Percentiles rank a stretch among this genome's conserved stretches.
Evolutionary conservation across 1,140 invertebrate genomes (phyloP).

Genomic region (Tetragnatha versicolor): DNA sequence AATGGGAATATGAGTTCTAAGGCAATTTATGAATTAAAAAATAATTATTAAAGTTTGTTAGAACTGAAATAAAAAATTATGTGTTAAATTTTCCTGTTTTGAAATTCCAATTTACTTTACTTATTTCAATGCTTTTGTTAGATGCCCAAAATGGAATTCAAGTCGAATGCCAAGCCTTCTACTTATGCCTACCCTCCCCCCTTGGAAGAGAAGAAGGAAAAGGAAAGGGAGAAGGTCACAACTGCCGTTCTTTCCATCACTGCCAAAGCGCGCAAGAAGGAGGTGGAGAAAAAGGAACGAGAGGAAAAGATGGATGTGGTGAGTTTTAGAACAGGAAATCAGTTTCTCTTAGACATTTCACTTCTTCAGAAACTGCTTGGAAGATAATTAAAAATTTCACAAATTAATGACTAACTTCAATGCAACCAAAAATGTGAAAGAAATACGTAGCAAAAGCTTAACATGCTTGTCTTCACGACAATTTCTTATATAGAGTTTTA

Average conservation of each 20-base stretch:
- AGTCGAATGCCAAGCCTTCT: slow-evolving; percentile 92
- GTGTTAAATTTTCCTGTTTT: background rate
- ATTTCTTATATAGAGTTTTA: no score
- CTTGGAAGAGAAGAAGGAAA: slow-evolving; percentile 97
- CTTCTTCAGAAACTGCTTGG: no score
- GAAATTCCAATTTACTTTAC: background rate
- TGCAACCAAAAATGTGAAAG: no score
- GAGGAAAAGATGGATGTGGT: slow-evolving; percentile 66
- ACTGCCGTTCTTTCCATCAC: slow-evolving; percentile 98
- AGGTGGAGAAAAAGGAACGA: slow-evolving; percentile 70
- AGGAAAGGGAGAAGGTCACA: slow-evolving; percentile 87
- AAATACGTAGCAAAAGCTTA: no score
- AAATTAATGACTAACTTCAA: no score
- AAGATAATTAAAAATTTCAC: no score
- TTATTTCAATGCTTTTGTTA: slow-evolving; percentile 60
- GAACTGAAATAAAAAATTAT: no score
- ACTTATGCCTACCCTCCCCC: slow-evolving; percentile 96
- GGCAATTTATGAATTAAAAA: background rate
- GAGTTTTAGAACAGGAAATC: no score
- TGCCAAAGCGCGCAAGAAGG: slow-evolving; percentile 78
- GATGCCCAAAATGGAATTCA: slow-evolving; percentile 95
- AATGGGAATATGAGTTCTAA: background rate
- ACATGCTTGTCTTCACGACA: no score
- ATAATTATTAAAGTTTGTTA: background rate
- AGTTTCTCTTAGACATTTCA: no score